These are phyloP conservation scores for Cydia pomonella DNA, from an alignment of 1,140 invertebrate genomes.

Conservation along the genomic window DNA sequence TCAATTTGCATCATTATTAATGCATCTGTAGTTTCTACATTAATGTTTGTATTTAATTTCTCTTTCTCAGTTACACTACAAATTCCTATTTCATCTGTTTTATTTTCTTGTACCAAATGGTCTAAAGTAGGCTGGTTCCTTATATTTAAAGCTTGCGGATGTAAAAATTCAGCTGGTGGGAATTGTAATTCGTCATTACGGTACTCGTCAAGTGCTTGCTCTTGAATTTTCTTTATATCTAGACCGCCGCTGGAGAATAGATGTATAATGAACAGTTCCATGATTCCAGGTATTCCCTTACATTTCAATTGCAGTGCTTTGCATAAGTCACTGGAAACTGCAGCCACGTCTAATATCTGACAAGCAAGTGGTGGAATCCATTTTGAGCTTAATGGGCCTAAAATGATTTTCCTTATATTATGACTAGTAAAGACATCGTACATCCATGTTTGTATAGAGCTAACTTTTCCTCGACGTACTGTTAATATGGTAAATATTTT, in stretches of 20 bases:
- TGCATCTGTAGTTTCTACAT: constrained; percentile 71
- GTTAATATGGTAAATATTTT: constrained; percentile 64
- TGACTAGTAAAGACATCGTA: constrained; percentile 62
- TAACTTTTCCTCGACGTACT: constrained; percentile 65
- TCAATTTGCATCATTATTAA: constrained; percentile 80
- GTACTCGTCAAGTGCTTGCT: constrained; percentile 50
- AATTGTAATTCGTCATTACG: constrained; percentile 59
- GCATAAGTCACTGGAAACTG: constrained; percentile 70
- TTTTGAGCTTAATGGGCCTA: constrained; percentile 54
- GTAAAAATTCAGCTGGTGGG: constrained; percentile 54
- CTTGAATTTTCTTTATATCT: constrained; percentile 55
- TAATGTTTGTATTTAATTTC: constrained; percentile 64
- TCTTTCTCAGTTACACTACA: constrained; percentile 62
- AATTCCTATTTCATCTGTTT: constrained; percentile 53
- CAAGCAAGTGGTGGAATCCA: constrained; percentile 71
- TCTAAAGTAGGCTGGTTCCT: constrained; percentile 58
- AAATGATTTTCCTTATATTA: constrained; percentile 64
- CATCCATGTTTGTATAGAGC: constrained; percentile 59
- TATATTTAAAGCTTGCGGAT: constrained; percentile 56
- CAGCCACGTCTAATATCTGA: constrained; percentile 75
- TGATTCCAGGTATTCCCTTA: constrained; percentile 69
- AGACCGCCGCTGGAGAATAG: constrained; percentile 75
- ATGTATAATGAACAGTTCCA: constrained; percentile 74
- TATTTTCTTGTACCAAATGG: constrained; percentile 52
- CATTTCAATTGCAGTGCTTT: constrained; percentile 67